Evolutionary conservation across 2,888 invertebrate genomes (phyloP).

Genomic region (Tetragonula carbonaria): DNA sequence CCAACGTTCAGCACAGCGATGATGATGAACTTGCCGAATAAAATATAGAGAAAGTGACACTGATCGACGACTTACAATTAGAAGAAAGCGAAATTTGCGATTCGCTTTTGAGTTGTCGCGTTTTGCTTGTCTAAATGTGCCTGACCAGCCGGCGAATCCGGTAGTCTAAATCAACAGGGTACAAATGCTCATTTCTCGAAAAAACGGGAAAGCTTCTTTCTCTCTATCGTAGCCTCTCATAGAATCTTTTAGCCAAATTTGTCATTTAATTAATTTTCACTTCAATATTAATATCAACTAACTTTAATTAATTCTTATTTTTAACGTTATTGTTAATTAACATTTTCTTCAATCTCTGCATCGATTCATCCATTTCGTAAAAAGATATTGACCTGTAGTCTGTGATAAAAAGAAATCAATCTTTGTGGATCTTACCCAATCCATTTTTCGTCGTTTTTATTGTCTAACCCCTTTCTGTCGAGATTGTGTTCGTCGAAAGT

Average conservation of each 20-base stretch:
- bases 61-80: neutral
- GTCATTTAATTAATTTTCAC: too few relatives aligned
- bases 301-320: too few relatives aligned
- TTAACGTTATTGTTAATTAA: too few relatives aligned
- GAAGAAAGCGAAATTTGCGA: neutral
- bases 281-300: neutral
- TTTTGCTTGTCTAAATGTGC: too few relatives aligned
- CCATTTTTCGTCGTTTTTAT: slow-evolving; percentile 42
- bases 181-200: neutral
- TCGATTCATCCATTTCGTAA: neutral
- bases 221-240: too few relatives aligned
- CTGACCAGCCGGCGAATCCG: neutral
- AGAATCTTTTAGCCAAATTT: neutral
- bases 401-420: neutral
- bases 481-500: neutral
- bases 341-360: neutral
- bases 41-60: slow-evolving; percentile 30
- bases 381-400: neutral
- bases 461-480: slow-evolving; percentile 9
- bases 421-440: slow-evolving; percentile 56
- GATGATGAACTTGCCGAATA: neutral
- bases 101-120: neutral
- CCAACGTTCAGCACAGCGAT: neutral
- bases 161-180: too few relatives aligned
- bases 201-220: neutral